A percentile compares a stretch with the other conserved stretches of the same genome.
Evolutionary conservation across 2,113 vertebrate genomes (phyloP).

Genomic region (Carlito syrichta): DNA sequence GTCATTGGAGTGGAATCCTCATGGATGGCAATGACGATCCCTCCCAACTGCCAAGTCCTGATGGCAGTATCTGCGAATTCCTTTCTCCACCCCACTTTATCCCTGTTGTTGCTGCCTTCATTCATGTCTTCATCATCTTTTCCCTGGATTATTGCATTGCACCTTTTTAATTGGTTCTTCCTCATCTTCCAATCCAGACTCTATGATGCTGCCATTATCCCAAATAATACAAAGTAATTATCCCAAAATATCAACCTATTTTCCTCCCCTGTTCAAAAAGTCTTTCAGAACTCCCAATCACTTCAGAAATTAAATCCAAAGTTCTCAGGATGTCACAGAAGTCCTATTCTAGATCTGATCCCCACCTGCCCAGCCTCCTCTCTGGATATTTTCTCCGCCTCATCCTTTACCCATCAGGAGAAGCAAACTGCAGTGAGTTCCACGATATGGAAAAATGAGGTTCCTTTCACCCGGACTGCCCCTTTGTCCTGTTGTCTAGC

Average conservation of each 20-base stretch:
- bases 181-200: background rate
- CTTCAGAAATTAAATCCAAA: background rate
- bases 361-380: background rate
- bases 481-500: background rate
- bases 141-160: background rate
- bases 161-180: background rate
- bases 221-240: conserved; percentile 24
- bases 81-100: background rate
- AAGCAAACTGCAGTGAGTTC: background rate
- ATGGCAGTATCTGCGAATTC: background rate
- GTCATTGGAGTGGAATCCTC: background rate
- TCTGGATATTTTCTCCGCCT: background rate
- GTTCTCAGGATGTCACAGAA: background rate
- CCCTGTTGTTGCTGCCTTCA: background rate
- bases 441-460: background rate
- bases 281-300: conserved; percentile 10
- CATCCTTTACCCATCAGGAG: background rate
- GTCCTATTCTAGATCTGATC: background rate
- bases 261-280: conserved; percentile 15
- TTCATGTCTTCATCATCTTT: background rate
- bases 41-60: background rate
- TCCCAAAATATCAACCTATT: background rate
- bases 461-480: background rate
- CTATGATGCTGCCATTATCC: background rate
- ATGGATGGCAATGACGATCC: background rate